Evolutionary conservation across 2,888 invertebrate species (phyloP), one percentile per base, ranked within the genome.

Genomic region (Nephrotoma flavescens): DNA sequence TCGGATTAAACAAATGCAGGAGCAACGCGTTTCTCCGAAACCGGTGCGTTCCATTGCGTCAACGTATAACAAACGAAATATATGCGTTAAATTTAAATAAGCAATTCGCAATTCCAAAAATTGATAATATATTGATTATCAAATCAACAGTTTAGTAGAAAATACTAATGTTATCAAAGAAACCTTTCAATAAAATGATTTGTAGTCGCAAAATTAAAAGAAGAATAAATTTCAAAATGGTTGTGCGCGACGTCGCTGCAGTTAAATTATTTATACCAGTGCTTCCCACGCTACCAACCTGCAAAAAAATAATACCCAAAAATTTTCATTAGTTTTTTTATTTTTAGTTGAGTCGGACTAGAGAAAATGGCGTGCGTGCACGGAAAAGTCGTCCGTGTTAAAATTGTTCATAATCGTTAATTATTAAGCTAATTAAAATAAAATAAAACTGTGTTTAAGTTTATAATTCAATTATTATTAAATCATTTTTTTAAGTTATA

Each of bases 321-420:
- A 71, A 31, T 9, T 71, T 71, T 71, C 71, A 71, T 71, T 71
- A 31, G 71, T 31, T 31, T 31, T 15, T 71, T 71, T 31, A 71
- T 71, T 52, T 31, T 52, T 71, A 71, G 71, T 84, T 57, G 86
- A 52, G 52, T 86, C 86, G 86, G 57, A 86, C 86, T 41, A 86
- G 44, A 87, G 86, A 87, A 87, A 87, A 87, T 87, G 87, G 87
- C 87, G 87, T 86, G 86, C 84, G 84, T 86, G 57, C 47, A 83
- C 86, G 86, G 86, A 86, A 86, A 57, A 42, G 83, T 41, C 57
- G 86, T 87, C 86, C 86, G 57, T 86, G 83, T 87, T 87, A 86
- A 87, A 86, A 86, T 85, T 87, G 86, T 87, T 47, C 71, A 86
- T 57, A 87, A 87, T 86, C 87, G 86, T 45, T 87, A 87, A 86